Base-by-base conservation (phyloP, 2,113 vertebrate genomes). In the Phocoena sinus region DNA sequence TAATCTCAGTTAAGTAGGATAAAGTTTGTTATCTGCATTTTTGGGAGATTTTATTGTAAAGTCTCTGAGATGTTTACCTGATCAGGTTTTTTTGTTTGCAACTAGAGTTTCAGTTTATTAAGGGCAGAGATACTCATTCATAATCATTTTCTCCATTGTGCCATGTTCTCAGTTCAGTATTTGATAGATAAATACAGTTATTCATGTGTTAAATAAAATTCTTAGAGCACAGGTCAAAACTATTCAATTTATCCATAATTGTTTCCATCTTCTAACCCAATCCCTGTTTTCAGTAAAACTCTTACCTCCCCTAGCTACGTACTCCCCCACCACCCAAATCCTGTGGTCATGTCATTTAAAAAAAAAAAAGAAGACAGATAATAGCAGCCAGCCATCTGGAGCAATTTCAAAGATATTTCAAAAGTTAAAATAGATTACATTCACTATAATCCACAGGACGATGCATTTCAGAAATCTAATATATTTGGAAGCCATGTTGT, bases 151-250 rank as follows among this genome's bases (percentile, higher is more conserved):
- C 41, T 86, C 41, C 31, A 21, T 63, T 81, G n/a, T 68, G 25
- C 63, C 67, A 4, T 79, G 5, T 82, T 53, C 50, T 94, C n/a
- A 50, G 26, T 73, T 96, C 50, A 67, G 2, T 56, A 53, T 94
- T 89, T 96, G 70, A 81, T 95, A 88, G 31, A 50, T 87, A 53
- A 67, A 67, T 79, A 18, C 10, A 70, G 5, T 85, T 79, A 90
- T 82, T 74, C 7, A 31, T 90, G 31, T 87, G 2, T 87, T 95
- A 77, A 76, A 56, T 95, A 73, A 68, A 67, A 93, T 93, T 96
- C 70, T 77, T 67, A 80, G 68, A 91, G 73, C 26, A 28, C 53
- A 6, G n/a, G 3, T 83, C 56, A 88, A 41, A 91, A 31, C 31
- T 83, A 9, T 36, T 76, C 41, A 76, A 6, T 85, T 91, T 74